phyloP scores from a whole-genome alignment of 2,113 vertebrate genomes.

The Chaetura pelagica region DNA sequence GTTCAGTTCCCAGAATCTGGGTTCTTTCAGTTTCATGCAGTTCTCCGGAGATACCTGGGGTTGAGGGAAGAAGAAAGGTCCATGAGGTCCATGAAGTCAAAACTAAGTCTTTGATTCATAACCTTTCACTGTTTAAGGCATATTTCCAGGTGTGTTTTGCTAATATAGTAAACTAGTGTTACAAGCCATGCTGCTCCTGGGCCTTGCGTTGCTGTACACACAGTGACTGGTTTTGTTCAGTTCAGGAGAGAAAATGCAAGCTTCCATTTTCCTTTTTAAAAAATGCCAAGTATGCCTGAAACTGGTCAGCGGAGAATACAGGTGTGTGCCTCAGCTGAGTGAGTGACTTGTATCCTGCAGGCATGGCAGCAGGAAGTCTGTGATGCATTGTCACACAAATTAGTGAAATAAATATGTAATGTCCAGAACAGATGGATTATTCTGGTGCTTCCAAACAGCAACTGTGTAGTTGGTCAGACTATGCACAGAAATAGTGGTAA shows the following conservation, averaged over 20 bases:
- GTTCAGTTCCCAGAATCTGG: not conserved
- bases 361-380: not conserved
- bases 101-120: not conserved
- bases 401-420: not conserved
- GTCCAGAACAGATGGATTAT: not conserved
- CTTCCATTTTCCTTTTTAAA: not conserved
- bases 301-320: not conserved
- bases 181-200: not conserved
- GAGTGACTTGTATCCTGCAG: not conserved
- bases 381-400: not conserved
- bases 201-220: not conserved
- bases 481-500: not conserved
- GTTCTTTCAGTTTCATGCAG: not conserved
- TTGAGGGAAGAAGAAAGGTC: not conserved
- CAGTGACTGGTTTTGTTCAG: not conserved
- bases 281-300: not conserved
- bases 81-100: not conserved
- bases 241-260: not conserved
- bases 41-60: not conserved
- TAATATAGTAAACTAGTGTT: not conserved
- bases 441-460: not conserved
- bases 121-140: not conserved
- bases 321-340: not conserved
- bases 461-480: not conserved
- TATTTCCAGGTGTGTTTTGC: not conserved